Conservation (phyloP, 2,888 invertebrate genomes). For the Chalcosyrphus nemorum region DNA sequence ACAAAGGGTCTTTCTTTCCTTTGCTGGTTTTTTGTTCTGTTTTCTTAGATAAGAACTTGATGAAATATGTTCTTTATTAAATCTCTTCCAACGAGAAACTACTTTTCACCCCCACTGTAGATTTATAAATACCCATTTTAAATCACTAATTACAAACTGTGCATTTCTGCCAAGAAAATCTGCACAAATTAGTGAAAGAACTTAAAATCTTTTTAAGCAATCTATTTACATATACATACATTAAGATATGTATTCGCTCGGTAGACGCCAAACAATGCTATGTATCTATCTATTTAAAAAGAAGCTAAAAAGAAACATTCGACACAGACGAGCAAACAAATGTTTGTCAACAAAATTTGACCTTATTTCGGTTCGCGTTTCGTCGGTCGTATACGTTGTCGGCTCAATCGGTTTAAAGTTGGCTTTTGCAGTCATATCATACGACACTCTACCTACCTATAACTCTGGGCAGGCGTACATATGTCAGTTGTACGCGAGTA, state of each 20-base stretch:
- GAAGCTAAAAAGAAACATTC: neutral
- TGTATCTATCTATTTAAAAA: neutral
- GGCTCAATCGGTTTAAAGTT: neutral
- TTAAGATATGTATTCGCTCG: no score
- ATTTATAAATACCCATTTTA: neutral
- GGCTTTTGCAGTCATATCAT: neutral
- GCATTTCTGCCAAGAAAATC: neutral
- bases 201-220: slow-evolving; percentile 16
- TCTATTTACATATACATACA: neutral
- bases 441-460: no score
- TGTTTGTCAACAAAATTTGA: slow-evolving; percentile 70
- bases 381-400: neutral
- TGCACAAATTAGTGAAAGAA: neutral
- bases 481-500: neutral
- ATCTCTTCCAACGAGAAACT: neutral
- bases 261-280: no score
- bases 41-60: no score
- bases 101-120: neutral
- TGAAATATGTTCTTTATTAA: no score
- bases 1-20: no score
- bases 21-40: no score
- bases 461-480: neutral
- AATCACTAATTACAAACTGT: neutral
- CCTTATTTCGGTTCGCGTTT: slow-evolving; percentile 47
- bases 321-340: slow-evolving; percentile 20